Evolutionary conservation across 2,113 vertebrate species (phyloP).

Genomic region (Plecotus auritus): DNA sequence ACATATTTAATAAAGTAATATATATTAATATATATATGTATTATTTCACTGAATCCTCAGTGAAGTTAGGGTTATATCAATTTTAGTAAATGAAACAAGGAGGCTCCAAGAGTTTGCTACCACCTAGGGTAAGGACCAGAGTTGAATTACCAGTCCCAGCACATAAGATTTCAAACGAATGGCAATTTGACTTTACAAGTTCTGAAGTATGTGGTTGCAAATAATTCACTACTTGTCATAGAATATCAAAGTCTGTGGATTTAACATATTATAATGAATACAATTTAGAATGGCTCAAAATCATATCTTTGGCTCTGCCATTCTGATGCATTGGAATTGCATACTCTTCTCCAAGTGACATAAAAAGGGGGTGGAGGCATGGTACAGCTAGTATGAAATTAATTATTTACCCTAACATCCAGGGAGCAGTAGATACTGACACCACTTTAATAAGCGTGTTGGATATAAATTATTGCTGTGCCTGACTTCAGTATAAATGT

Average conservation of each 20-base stretch:
- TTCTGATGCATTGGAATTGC: constrained; percentile 4
- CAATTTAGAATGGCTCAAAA: constrained; percentile 9
- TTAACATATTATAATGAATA: constrained; percentile 1
- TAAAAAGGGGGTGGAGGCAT: not conserved
- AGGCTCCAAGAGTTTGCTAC: not conserved
- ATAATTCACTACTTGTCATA: not conserved
- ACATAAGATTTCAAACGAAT: not conserved
- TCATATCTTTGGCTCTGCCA: constrained; percentile 5
- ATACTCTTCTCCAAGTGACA: not conserved
- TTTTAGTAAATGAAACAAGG: not conserved
- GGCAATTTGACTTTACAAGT: not conserved
- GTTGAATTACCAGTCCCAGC: not conserved
- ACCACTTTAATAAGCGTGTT: constrained; percentile 44
- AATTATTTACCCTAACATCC: constrained; percentile 51
- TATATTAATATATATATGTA: no score
- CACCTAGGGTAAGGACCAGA: not conserved
- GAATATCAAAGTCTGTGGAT: not conserved
- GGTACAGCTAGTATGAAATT: constrained; percentile 30
- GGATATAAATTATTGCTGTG: constrained; percentile 39
- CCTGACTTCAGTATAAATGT: constrained; percentile 41
- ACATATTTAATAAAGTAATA: not conserved
- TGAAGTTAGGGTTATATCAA: not conserved
- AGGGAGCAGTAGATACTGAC: constrained; percentile 26
- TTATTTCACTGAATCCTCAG: not conserved
- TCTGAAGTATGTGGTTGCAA: not conserved